Base-by-base conservation (phyloP, 92 coral and sea anemone genomes). In the Palythoa caribaeorum region DNA sequence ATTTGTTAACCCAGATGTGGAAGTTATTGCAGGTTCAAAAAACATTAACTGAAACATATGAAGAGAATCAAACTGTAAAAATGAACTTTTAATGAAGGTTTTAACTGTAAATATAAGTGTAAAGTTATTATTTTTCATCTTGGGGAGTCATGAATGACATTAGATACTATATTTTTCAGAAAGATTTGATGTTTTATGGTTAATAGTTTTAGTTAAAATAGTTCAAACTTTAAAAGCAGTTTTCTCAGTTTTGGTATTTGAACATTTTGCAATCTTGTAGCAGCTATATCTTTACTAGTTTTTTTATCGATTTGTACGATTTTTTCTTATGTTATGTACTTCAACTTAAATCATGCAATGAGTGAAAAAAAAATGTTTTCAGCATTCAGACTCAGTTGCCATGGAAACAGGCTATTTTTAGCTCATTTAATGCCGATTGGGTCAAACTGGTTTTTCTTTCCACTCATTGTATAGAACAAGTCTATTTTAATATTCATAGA, bases 371-470 rank as follows among this genome's bases (percentile, higher is more conserved):
- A 21, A 16, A 47, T 52, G 65, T 52, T 66, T 84, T 84, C 35
- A 39, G 88, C 2, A 19, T 19, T 13, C 54, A 65, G 51, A 85
- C 37, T 51, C 52, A 28, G 88, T 85, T 85, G 80, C 80, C 76
- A 85, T 85, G 81, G 88, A 85, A 85, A 54, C 80, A 36, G 74
- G 79, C 88, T 85, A n/a, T 71, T 85, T 85, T 85, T 65, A 47
- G 38, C 88, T 19, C 74, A 74, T 72, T 77, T 68, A 9, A 72
- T 78, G 17, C 39, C 48, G 47, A 84, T 71, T 84, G 39, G 70
- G 19, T 53, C 79, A 47, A 14, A 84, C 66, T 84, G 39, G 73
- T 71, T 71, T 71, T 71, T 78, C 60, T 19, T 83, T 44, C 35
- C 84, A 78, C 73, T 44, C 65, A 78, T 44, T 78, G 84, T 73